phyloP scores from a whole-genome alignment of 2,888 invertebrate genomes.

The Hypsopygia costalis region DNA sequence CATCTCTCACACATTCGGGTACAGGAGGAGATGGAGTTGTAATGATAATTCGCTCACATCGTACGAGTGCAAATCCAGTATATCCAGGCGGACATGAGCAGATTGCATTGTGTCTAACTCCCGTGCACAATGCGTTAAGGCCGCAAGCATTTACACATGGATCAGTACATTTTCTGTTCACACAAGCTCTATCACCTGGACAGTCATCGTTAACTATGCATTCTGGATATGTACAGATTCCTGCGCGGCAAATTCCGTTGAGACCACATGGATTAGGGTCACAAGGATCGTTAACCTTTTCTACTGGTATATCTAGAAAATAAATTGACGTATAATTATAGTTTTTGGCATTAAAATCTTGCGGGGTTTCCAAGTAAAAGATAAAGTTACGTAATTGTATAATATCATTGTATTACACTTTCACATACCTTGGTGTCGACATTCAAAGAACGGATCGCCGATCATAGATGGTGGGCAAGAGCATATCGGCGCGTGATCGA shows the following conservation, averaged over 20 bases:
- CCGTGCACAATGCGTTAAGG: slow-evolving; percentile 90
- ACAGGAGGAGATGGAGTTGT: slow-evolving; percentile 69
- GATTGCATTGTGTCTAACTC: slow-evolving; percentile 85
- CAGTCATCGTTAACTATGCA: slow-evolving; percentile 94
- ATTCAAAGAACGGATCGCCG: slow-evolving; percentile 91
- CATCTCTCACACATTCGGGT: slow-evolving; percentile 88
- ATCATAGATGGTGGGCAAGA: slow-evolving; percentile 86
- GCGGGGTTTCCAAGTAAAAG: too few species aligned
- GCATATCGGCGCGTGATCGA: slow-evolving; percentile 84
- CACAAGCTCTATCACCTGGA: slow-evolving; percentile 89
- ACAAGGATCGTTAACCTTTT: slow-evolving; percentile 77
- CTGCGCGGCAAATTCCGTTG: slow-evolving; percentile 84
- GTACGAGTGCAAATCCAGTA: slow-evolving; percentile 88
- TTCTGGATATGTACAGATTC: slow-evolving; percentile 88
- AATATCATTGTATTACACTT: too few species aligned
- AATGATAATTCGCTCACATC: slow-evolving; percentile 78
- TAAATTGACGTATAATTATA: too few species aligned
- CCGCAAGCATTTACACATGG: slow-evolving; percentile 92
- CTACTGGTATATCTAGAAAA: neutral
- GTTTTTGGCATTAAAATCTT: too few species aligned
- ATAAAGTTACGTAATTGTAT: too few species aligned
- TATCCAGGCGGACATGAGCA: slow-evolving; percentile 91
- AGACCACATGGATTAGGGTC: slow-evolving; percentile 87
- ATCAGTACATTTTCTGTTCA: slow-evolving; percentile 90
- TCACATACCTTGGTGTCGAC: slow-evolving; percentile 55